Percentiles rank a stretch among this genome's conserved stretches.
Conservation (phyloP, 2,888 invertebrate species). For the Amblyteles armatorius region DNA sequence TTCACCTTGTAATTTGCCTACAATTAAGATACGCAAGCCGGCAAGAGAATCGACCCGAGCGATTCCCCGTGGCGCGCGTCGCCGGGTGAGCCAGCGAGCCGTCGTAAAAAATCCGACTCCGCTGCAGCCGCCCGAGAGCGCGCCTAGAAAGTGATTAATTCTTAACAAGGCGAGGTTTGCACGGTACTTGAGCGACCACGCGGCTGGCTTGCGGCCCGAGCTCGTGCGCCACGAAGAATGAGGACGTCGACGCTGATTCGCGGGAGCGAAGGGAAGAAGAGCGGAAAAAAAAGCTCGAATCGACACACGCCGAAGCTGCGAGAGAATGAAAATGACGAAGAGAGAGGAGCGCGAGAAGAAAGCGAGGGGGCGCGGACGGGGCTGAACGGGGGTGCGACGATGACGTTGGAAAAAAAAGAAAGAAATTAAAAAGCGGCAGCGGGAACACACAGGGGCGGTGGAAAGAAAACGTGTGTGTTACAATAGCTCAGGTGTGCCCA, state of each 20-base stretch:
- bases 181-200: slow-evolving; percentile 74
- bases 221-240: slow-evolving; percentile 52
- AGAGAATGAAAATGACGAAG: slow-evolving; percentile 38
- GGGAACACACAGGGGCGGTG: not conserved
- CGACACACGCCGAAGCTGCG: not conserved
- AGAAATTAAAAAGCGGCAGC: not conserved
- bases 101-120: slow-evolving; percentile 25
- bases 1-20: slow-evolving; percentile 70
- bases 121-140: slow-evolving; percentile 65
- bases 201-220: slow-evolving; percentile 67
- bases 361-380: slow-evolving; percentile 6
- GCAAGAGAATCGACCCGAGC: slow-evolving; percentile 55
- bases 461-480: slow-evolving; percentile 31
- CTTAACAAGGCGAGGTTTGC: slow-evolving; percentile 77
- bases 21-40: slow-evolving; percentile 67
- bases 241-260: slow-evolving; percentile 45
- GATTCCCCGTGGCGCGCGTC: slow-evolving; percentile 34
- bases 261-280: slow-evolving; percentile 45
- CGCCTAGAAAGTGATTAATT: slow-evolving; percentile 78
- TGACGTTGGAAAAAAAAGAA: not conserved
- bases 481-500: slow-evolving; percentile 54
- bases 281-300: slow-evolving; percentile 35
- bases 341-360: not conserved
- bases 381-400: not conserved
- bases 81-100: slow-evolving; percentile 35